These are phyloP conservation scores for Athetis lepigone DNA, from an alignment of 2,888 invertebrate genomes.

Conservation along the genomic window DNA sequence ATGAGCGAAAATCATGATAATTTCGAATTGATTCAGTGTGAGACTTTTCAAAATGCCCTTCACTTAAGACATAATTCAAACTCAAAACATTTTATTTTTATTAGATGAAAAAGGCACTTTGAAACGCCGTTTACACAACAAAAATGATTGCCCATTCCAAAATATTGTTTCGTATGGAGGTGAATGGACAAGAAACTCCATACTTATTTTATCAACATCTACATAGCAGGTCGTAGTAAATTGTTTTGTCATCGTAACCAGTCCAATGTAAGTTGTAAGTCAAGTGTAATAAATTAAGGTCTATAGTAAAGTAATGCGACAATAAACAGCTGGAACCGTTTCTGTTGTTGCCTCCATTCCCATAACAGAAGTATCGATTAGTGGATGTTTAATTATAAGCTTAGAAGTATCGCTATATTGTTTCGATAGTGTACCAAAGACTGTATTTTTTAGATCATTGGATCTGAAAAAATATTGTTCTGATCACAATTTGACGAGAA, in stretches of 20 bases:
- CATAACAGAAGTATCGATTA: background rate
- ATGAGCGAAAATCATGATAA: background rate
- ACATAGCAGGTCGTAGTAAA: constrained; percentile 3
- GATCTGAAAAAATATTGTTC: no score
- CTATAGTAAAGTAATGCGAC: constrained; percentile 13
- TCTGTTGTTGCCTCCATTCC: background rate
- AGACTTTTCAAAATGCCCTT: background rate
- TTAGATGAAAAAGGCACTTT: no score
- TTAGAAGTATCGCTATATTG: background rate
- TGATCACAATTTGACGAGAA: no score
- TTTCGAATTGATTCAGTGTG: background rate
- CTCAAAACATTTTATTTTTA: no score
- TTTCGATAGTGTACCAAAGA: background rate
- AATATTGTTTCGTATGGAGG: no score
- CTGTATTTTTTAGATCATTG: no score
- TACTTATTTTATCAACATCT: constrained; percentile 6
- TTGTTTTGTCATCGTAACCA: constrained; percentile 30
- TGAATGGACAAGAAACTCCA: no score
- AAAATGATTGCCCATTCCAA: no score
- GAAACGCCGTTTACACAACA: no score
- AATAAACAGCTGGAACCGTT: constrained; percentile 19
- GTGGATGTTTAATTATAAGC: constrained; percentile 5
- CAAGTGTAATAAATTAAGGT: constrained; percentile 28
- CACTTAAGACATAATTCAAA: no score
- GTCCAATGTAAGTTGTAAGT: constrained; percentile 21